phyloP scores from a whole-genome alignment of 2,113 vertebrate species.

The Microcebus ravelobensis region DNA sequence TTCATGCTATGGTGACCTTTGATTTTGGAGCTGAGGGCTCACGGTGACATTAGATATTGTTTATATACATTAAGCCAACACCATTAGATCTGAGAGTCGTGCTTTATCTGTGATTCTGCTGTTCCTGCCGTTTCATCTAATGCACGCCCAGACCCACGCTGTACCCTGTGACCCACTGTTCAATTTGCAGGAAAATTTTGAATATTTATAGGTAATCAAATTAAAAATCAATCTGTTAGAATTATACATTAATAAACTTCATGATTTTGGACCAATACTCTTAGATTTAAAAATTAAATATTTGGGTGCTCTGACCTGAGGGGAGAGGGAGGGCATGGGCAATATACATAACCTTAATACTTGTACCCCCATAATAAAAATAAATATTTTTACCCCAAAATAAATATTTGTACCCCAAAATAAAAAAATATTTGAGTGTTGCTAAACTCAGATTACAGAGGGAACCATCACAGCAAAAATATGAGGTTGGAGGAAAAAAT shows the following conservation, averaged over 20 bases:
- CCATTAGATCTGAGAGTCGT: neutral
- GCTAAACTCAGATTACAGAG: neutral
- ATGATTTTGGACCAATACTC: neutral
- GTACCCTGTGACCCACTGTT: neutral
- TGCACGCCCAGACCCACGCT: neutral
- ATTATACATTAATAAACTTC: neutral
- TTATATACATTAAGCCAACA: neutral
- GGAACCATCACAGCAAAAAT: neutral
- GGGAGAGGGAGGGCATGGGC: too few species aligned
- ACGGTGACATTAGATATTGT: neutral
- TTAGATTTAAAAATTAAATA: slow-evolving; percentile 21
- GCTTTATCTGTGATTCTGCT: neutral
- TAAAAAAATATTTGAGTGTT: neutral
- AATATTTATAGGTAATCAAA: slow-evolving; percentile 23
- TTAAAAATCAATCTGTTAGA: slow-evolving; percentile 6
- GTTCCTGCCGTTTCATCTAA: slow-evolving; percentile 21
- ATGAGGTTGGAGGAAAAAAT: neutral
- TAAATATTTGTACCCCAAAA: too few species aligned
- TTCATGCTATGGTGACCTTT: slow-evolving; percentile 61
- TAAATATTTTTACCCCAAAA: too few species aligned
- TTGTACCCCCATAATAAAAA: neutral
- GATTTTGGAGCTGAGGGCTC: slow-evolving; percentile 61
- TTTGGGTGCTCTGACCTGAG: neutral
- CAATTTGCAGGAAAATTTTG: slow-evolving; percentile 38
- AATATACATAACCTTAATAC: too few species aligned